Percentiles rank a stretch among this genome's conserved stretches.
Conservation (phyloP, 1,140 invertebrate species). For the Schlechtendalia chinensis region DNA sequence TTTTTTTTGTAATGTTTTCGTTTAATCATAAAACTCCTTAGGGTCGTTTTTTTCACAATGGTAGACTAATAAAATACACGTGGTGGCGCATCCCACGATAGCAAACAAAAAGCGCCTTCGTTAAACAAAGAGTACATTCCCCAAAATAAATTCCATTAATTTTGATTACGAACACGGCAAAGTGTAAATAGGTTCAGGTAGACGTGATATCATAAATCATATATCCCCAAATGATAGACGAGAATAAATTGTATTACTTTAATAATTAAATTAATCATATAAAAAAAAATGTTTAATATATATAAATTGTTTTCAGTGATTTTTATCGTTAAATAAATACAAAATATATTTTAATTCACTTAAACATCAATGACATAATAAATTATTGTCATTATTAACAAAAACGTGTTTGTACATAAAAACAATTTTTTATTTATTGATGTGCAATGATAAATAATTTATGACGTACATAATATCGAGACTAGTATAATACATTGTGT, state of each 20-base stretch:
- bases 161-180: constrained; percentile 36
- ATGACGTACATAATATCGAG: too few species aligned
- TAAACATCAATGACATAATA: too few species aligned
- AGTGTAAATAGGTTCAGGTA: constrained; percentile 30
- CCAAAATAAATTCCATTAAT: constrained; percentile 50
- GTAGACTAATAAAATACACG: constrained; percentile 40
- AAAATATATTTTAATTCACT: not conserved
- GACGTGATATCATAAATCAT: constrained; percentile 38
- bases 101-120: constrained; percentile 34
- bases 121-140: constrained; percentile 34
- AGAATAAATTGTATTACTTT: constrained; percentile 10
- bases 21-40: constrained; percentile 48
- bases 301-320: too few species aligned
- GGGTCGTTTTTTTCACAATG: constrained; percentile 19
- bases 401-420: too few species aligned
- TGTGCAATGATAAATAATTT: too few species aligned
- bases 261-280: constrained; percentile 28
- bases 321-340: not conserved
- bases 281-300: not conserved
- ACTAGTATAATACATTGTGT: not conserved
- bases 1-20: constrained; percentile 35
- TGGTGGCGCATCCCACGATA: constrained; percentile 38
- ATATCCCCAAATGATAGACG: constrained; percentile 7
- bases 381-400: too few species aligned
- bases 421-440: too few species aligned